phyloP scores from a whole-genome alignment of 2,113 vertebrate genomes.

The Takifugu bimaculatus region DNA sequence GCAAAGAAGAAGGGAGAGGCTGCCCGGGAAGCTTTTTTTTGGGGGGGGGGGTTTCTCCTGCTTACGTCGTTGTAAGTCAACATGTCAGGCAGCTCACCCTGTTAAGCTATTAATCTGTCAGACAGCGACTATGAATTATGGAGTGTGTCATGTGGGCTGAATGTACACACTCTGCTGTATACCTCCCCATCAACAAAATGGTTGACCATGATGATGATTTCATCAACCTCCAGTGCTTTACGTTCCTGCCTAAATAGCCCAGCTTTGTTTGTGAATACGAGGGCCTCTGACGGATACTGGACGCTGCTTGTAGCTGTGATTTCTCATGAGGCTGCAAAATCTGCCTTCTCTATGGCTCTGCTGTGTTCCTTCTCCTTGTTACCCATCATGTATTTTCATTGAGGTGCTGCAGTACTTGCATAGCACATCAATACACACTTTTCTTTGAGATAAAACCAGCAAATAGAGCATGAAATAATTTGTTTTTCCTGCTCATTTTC shows the following conservation, averaged over 20 bases:
- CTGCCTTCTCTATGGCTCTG: slow-evolving; percentile 24
- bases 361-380: slow-evolving; percentile 48
- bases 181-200: slow-evolving; percentile 54
- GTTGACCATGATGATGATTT: slow-evolving; percentile 58
- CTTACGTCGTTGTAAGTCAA: slow-evolving; percentile 42
- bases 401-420: slow-evolving; percentile 31
- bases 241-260: slow-evolving; percentile 33
- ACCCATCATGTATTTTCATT: slow-evolving; percentile 49
- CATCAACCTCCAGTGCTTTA: slow-evolving; percentile 41
- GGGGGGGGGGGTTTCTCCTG: slow-evolving; percentile 12
- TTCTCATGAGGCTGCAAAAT: slow-evolving; percentile 36
- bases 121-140: slow-evolving; percentile 44
- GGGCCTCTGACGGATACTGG: slow-evolving; percentile 18
- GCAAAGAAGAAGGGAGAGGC: neutral
- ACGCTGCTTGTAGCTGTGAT: slow-evolving; percentile 32
- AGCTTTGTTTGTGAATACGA: slow-evolving; percentile 52
- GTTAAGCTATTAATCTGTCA: slow-evolving; percentile 50
- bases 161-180: slow-evolving; percentile 61
- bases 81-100: slow-evolving; percentile 49
- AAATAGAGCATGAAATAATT: slow-evolving; percentile 50
- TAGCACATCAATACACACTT: slow-evolving; percentile 51
- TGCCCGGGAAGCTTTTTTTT: slow-evolving; percentile 8
- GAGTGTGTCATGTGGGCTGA: slow-evolving; percentile 65
- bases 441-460: slow-evolving; percentile 57
- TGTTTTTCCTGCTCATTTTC: slow-evolving; percentile 44